Percentiles rank a stretch among this genome's conserved stretches.
phyloP scores from a whole-genome alignment of 2,797 vertebrate genomes.

The Eulemur albifrons region DNA sequence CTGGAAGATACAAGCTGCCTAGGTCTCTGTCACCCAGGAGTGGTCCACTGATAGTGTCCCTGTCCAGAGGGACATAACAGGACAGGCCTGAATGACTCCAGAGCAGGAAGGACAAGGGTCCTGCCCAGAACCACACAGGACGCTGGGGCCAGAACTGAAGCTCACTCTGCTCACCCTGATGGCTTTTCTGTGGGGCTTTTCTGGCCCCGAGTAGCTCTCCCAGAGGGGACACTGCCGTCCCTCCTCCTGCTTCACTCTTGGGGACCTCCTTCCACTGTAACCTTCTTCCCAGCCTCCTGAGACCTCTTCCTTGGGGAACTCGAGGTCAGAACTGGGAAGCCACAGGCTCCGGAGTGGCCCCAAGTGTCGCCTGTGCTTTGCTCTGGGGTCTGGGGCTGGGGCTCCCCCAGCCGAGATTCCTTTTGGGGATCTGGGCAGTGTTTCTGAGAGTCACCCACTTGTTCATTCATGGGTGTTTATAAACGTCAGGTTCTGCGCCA shows the following conservation, averaged over 20 bases:
- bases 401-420: neutral
- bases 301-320: neutral
- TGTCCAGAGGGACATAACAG: neutral
- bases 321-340: neutral
- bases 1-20: neutral
- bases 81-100: fast-evolving
- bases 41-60: neutral
- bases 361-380: neutral
- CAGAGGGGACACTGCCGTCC: fast-evolving
- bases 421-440: neutral
- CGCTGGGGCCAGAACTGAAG: neutral
- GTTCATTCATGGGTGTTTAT: neutral
- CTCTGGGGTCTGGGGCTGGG: neutral
- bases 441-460: neutral
- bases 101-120: neutral
- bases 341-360: neutral
- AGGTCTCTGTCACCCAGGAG: neutral
- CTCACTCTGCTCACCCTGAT: neutral
- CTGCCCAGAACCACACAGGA: neutral
- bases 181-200: neutral
- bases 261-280: neutral
- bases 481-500: neutral
- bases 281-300: neutral
- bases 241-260: neutral
- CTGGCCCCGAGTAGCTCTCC: neutral